Conservation (phyloP, 2,888 invertebrate genomes). For the Eurytoma californica region DNA sequence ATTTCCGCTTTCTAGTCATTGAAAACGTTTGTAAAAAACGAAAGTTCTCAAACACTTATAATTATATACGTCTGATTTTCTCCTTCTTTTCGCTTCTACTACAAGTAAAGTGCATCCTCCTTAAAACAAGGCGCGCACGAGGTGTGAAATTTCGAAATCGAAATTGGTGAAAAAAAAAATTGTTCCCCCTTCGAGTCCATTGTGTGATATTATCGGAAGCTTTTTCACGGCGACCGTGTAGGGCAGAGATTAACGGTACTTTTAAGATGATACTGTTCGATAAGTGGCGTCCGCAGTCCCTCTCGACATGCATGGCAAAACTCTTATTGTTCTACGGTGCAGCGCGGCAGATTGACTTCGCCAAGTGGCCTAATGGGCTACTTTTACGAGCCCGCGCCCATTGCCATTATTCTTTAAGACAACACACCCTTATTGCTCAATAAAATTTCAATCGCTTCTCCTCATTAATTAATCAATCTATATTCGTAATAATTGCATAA, state of each 20-base stretch:
- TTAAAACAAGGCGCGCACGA: neutral
- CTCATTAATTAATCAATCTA: neutral
- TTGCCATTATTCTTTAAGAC: slow-evolving; percentile 16
- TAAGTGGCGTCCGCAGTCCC: slow-evolving; percentile 49
- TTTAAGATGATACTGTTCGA: slow-evolving; percentile 63
- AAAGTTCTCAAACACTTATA: slow-evolving; percentile 13
- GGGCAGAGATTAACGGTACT: slow-evolving; percentile 58
- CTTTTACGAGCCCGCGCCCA: slow-evolving; percentile 34
- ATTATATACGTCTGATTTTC: neutral
- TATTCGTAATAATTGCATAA: neutral
- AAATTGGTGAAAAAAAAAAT: slow-evolving; percentile 12
- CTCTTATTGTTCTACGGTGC: slow-evolving; percentile 56
- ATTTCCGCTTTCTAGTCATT: slow-evolving; percentile 34
- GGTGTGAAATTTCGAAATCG: slow-evolving; percentile 25
- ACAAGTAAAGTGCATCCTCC: neutral
- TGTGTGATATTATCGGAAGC: slow-evolving; percentile 23
- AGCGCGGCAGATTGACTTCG: slow-evolving; percentile 18
- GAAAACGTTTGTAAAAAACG: slow-evolving; percentile 3
- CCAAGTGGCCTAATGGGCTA: slow-evolving; percentile 31
- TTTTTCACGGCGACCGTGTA: slow-evolving; percentile 34
- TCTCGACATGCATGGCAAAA: slow-evolving; percentile 59
- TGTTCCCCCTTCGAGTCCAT: slow-evolving; percentile 20
- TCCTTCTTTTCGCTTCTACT: neutral
- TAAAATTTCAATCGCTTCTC: neutral
- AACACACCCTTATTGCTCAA: slow-evolving; percentile 1